Evolutionary conservation across 2,888 invertebrate species (phyloP).

Genomic region (Notocelia uddmanniana): DNA sequence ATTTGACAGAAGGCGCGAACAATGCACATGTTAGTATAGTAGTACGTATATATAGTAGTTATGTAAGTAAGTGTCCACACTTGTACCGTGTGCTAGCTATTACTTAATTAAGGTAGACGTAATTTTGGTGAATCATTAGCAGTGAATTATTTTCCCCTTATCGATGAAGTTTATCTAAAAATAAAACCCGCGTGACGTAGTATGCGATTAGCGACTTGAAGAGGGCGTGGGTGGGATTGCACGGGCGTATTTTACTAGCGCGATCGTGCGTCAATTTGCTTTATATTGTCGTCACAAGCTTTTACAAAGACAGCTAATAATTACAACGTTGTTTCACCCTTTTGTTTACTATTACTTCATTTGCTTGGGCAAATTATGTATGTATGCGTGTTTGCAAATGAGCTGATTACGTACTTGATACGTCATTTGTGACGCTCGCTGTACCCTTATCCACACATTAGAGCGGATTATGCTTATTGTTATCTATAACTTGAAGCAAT

Average conservation of each 20-base stretch:
- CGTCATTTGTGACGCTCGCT: slow-evolving; percentile 36
- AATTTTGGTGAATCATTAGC: slow-evolving; percentile 20
- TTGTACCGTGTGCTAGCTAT: neutral
- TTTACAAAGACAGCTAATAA: slow-evolving; percentile 46
- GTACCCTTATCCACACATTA: slow-evolving; percentile 7
- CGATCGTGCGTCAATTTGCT: slow-evolving; percentile 79
- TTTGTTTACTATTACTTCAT: slow-evolving; percentile 43
- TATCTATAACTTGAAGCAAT: neutral
- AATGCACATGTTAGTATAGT: neutral
- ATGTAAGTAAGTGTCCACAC: neutral
- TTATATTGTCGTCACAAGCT: slow-evolving; percentile 72
- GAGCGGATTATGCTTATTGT: slow-evolving; percentile 9
- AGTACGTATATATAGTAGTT: neutral
- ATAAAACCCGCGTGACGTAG: slow-evolving; percentile 43
- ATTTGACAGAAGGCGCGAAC: neutral
- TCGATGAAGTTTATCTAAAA: slow-evolving; percentile 37
- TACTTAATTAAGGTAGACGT: neutral
- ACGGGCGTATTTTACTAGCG: slow-evolving; percentile 58
- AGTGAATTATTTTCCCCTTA: slow-evolving; percentile 22
- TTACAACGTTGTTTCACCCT: slow-evolving; percentile 38
- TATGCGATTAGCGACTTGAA: slow-evolving; percentile 54
- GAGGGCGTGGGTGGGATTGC: slow-evolving; percentile 70
- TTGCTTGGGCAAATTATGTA: slow-evolving; percentile 12
- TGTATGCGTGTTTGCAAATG: slow-evolving; percentile 6
- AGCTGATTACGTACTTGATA: slow-evolving; percentile 21